Base-by-base conservation (phyloP, 2,888 invertebrate species). In the Acleris laterana region DNA sequence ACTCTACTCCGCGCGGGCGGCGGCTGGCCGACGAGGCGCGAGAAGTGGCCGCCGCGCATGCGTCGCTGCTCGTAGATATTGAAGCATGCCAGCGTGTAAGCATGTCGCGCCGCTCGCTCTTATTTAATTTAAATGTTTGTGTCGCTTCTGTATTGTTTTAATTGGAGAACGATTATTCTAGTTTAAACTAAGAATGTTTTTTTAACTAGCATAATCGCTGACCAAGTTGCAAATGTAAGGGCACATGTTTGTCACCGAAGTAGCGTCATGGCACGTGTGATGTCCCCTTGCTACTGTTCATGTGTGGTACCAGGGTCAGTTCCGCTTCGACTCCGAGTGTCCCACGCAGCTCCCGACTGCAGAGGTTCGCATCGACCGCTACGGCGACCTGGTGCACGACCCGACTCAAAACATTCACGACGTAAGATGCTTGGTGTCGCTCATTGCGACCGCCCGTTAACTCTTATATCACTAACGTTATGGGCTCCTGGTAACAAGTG, bases 311-410 rank as follows among this genome's bases (percentile, higher is more conserved):
- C 95, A 97, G 96, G 97, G 97, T 93, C 97, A 97, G 93, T 97
- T 97, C 93, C 95, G 97, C 83, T 97, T 97, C 94, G 97, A 97
- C 90, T 96, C 96, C 86, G 98, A 97, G 93, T 96, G 96, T 86
- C 95, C 94, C 83, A 93, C 95, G 78, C 95, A 95, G 84, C 94
- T 97, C 81, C 96, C 96, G 70, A 95, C 96, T 79, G 94, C 95
- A 79, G 96, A 96, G 84, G 94, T 95, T 84, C 95, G 95, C 90
- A 95, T 95, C 89, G 93, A 93, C 80, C 83, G 86, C 71, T 93
- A 79, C 77, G 93, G 93, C 6, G 93, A 93, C 71, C 87, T 93
- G 76, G 76, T 92, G 70, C 89, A 91, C 76, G 93, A 93, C 71
- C 92, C 93, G 56, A 89, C 87, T 77, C 90, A 93, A 84, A 92